Evolutionary conservation across 1,140 invertebrate genomes (phyloP).

Genomic region (Ylistrum balloti): DNA sequence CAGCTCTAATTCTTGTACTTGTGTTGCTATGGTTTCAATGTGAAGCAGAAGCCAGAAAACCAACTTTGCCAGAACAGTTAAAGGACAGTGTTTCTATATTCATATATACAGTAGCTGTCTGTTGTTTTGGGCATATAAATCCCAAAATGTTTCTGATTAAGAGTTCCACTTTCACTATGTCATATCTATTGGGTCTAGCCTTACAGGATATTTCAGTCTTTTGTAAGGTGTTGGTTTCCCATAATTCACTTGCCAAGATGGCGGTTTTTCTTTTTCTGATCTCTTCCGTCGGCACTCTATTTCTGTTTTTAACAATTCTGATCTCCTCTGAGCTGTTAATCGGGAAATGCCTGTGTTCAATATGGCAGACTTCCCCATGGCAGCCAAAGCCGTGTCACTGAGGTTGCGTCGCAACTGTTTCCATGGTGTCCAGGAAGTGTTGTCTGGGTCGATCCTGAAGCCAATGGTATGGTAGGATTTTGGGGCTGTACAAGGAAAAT

Average conservation of each 20-base stretch:
- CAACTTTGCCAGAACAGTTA: no score
- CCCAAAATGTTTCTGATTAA: no score
- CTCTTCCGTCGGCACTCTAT: constrained; percentile 55
- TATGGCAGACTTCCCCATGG: constrained; percentile 56
- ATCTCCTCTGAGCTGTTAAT: constrained; percentile 54
- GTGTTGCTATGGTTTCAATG: no score
- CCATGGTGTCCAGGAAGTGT: constrained; percentile 59
- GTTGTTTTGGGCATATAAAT: no score
- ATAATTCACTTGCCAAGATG: constrained; percentile 65
- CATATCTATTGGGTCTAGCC: constrained; percentile 58
- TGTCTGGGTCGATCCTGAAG: constrained; percentile 56
- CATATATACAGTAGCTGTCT: no score
- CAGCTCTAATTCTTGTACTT: no score
- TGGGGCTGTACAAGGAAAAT: constrained; percentile 57
- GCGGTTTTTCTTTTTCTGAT: constrained; percentile 58
- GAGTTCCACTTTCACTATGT: not conserved
- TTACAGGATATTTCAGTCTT: constrained; percentile 62
- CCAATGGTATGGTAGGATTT: constrained; percentile 63
- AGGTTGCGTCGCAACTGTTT: constrained; percentile 55
- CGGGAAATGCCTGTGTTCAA: constrained; percentile 60
- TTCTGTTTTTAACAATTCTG: constrained; percentile 56
- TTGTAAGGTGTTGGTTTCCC: constrained; percentile 61
- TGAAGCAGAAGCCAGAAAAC: no score
- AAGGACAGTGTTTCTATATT: no score
- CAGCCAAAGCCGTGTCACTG: constrained; percentile 46